Evolutionary conservation across 2,888 invertebrate genomes (phyloP), one percentile per base, ranked within the genome.

Genomic region (Rhamnusium bicolor): DNA sequence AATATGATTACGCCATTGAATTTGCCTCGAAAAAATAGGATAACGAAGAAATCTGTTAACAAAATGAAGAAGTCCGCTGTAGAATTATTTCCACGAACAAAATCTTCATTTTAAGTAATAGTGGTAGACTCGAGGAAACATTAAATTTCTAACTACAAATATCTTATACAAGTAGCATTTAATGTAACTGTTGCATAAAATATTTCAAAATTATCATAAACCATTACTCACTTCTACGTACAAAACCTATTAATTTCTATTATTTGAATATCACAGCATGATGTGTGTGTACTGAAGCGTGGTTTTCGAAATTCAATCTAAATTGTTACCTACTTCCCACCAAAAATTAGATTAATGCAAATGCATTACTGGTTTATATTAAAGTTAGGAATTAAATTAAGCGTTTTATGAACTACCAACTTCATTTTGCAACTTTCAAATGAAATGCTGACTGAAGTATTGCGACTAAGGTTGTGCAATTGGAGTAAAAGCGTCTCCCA

Each of bases 361-460:
- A 65, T 53, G 32, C 40, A n/a, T 29, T 53, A 53, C 32, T 19
- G n/a, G 32, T 53, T 54, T 53, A 65, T 53, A 19, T 58, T 58
- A 27, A 53, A 65, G 53, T 53, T 53, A 1, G 18, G 14, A 53
- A 65, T 53, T 19, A 51, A 29, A 53, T 65, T 65, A 65, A 54
- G 27, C 27, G 32, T 65, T 53, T 67, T 53, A 49, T 51, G 65
- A 56, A 46, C 53, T 67, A 21, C 56, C 21, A 56, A 67, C 21
- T 54, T 32, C 63, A 14, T 51, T 63, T 49, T 7, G 14, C 16
- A 53, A 63, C 16, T 53, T 32, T 53, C 18, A 65, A 47, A 32
- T 53, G 53, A 32, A 65, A 53, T 10, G 24, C 56, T 29, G 56
- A 24, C 67, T 21, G 19, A 56, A 21, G 51, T 46, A 56, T 46